Conservation (phyloP, 92 coral and sea anemone genomes). For the Actinostola sp. region DNA sequence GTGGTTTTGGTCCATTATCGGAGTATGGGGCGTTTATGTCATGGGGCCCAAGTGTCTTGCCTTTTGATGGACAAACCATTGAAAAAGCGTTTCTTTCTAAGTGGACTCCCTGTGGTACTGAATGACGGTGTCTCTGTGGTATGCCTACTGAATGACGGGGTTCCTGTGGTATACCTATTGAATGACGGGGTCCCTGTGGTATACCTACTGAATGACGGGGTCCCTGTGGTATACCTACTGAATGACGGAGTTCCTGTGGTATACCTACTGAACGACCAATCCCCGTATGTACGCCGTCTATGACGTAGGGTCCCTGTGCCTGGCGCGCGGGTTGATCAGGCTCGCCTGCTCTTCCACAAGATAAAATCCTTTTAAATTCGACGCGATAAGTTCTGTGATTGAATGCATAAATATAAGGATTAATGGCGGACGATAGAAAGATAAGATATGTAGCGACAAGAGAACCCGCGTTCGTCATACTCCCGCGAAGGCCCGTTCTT, state of each 20-base stretch:
- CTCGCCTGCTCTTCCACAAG: not conserved
- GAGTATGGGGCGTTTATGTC: not conserved
- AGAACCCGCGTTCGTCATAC: constrained; percentile 23
- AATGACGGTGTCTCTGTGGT: no score
- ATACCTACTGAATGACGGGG: no score
- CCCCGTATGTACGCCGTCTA: not conserved
- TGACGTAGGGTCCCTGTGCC: not conserved
- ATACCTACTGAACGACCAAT: not conserved
- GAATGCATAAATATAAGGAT: constrained; percentile 43
- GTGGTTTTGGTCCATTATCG: not conserved
- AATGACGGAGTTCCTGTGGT: not conserved
- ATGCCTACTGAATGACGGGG: no score
- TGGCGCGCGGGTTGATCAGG: not conserved
- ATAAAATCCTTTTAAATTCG: constrained; percentile 36
- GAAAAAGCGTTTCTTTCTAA: not conserved
- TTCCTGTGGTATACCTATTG: no score
- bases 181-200: no score
- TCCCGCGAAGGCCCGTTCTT: constrained; percentile 14
- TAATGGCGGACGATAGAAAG: constrained; percentile 37
- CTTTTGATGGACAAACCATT: not conserved
- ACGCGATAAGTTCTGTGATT: constrained; percentile 25
- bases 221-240: no score
- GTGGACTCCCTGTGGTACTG: no score
- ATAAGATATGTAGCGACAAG: constrained; percentile 35
- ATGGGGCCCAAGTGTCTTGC: not conserved